A percentile compares a stretch with the other conserved stretches of the same genome.
phyloP scores from a whole-genome alignment of 2,888 invertebrate species.

The Himalopsyche tibetana region DNA sequence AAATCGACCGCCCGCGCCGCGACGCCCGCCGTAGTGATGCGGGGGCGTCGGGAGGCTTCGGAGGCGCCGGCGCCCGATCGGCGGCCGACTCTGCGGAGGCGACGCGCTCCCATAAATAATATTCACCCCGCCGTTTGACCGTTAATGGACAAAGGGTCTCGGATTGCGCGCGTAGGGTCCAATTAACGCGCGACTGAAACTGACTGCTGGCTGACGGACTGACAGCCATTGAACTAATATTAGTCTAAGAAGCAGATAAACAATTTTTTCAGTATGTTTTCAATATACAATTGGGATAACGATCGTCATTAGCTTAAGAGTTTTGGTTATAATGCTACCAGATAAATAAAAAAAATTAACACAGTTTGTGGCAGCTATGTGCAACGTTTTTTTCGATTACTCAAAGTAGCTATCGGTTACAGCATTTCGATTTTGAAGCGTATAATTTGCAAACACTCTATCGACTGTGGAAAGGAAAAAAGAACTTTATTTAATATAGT shows the following conservation, averaged over 20 bases:
- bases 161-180: conserved; percentile 43
- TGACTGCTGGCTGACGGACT: background rate
- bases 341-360: too few relatives aligned
- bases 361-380: too few relatives aligned
- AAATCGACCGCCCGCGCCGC: conserved; percentile 48
- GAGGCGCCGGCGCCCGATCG: conserved; percentile 56
- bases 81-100: conserved; percentile 52
- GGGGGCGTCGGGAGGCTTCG: conserved; percentile 50
- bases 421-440: too few relatives aligned
- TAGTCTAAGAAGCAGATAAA: conserved; percentile 5
- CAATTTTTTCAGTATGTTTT: background rate
- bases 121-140: conserved; percentile 58
- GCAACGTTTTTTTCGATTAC: too few relatives aligned
- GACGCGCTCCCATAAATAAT: conserved; percentile 55
- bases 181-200: conserved; percentile 24
- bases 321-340: too few relatives aligned
- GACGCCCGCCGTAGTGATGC: conserved; percentile 8
- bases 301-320: background rate
- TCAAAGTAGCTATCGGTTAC: too few relatives aligned
- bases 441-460: too few relatives aligned
- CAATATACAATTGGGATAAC: background rate
- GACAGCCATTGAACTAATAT: conserved; percentile 41
- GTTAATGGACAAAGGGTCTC: conserved; percentile 45
- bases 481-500: too few relatives aligned
- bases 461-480: too few relatives aligned